phyloP scores from a whole-genome alignment of 2,113 vertebrate genomes.

The Zosterops lateralis region DNA sequence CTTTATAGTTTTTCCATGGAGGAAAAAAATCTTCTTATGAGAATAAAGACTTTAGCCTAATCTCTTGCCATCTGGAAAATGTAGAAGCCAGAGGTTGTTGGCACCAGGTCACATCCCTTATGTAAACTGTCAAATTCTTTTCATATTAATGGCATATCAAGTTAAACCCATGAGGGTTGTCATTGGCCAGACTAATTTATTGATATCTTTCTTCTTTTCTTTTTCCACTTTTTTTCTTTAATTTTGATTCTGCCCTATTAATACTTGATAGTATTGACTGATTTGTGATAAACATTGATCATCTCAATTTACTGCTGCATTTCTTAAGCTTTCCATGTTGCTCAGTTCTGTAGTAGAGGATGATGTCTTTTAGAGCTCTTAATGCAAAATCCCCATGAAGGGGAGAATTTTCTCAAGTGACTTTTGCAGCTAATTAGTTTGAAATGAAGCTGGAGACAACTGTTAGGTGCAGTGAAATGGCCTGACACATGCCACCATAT shows the following conservation, averaged over 20 bases:
- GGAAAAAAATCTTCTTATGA: conserved; percentile 76
- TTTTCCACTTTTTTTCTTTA: not conserved
- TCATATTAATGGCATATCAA: conserved; percentile 80
- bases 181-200: conserved; percentile 68
- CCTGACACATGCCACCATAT: conserved; percentile 9
- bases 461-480: conserved; percentile 11
- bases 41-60: conserved; percentile 81
- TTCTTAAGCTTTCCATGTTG: conserved; percentile 25
- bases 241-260: not conserved
- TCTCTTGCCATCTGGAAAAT: conserved; percentile 84
- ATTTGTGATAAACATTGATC: not conserved
- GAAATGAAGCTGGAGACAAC: conserved; percentile 36
- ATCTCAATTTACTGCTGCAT: conserved; percentile 47
- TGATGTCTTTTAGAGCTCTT: not conserved
- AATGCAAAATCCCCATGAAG: conserved; percentile 14
- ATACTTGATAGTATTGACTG: not conserved
- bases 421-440: conserved; percentile 45
- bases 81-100: conserved; percentile 80
- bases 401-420: conserved; percentile 26
- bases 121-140: conserved; percentile 89
- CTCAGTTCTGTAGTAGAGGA: not conserved
- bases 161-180: conserved; percentile 72
- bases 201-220: conserved; percentile 34
- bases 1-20: conserved; percentile 79
- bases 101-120: conserved; percentile 84